Evolutionary conservation across 2,797 vertebrate genomes (phyloP).

Genomic region (Coluber constrictor): DNA sequence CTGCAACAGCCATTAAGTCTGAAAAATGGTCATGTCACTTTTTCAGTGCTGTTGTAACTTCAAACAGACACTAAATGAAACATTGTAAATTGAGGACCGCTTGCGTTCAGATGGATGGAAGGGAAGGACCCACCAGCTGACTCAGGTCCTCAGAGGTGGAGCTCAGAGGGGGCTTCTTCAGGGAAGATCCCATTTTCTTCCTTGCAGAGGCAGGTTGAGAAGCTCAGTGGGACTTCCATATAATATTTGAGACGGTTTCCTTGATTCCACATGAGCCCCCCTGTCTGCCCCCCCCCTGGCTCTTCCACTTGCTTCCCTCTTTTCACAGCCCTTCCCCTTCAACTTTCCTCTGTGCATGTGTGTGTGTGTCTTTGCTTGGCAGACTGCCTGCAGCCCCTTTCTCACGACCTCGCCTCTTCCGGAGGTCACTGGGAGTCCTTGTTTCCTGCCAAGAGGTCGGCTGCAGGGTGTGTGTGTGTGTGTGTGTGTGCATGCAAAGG

Average conservation of each 20-base stretch:
- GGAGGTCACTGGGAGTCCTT: slow-evolving; percentile 98
- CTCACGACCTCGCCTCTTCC: slow-evolving; percentile 98
- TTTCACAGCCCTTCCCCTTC: neutral
- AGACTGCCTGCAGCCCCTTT: slow-evolving; percentile 88
- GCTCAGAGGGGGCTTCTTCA: neutral
- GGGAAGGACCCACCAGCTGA: neutral
- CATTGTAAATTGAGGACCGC: neutral
- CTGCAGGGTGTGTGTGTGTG: slow-evolving; percentile 58
- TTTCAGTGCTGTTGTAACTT: neutral
- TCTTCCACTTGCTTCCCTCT: neutral
- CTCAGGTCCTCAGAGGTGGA: neutral
- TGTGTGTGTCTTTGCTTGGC: slow-evolving; percentile 67
- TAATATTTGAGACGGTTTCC: neutral
- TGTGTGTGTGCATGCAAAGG: slow-evolving; percentile 42
- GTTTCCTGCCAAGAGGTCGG: slow-evolving; percentile 96
- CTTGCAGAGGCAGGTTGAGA: neutral
- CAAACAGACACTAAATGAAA: neutral
- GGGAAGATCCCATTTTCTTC: neutral
- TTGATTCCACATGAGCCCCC: neutral
- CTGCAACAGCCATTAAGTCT: neutral
- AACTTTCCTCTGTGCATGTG: too few relatives aligned
- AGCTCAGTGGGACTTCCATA: neutral
- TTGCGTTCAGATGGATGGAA: neutral
- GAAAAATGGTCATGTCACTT: neutral
- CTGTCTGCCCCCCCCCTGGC: neutral